Evolutionary conservation across 2,113 vertebrate species (phyloP).

Genomic region (Nycticorax nycticorax): DNA sequence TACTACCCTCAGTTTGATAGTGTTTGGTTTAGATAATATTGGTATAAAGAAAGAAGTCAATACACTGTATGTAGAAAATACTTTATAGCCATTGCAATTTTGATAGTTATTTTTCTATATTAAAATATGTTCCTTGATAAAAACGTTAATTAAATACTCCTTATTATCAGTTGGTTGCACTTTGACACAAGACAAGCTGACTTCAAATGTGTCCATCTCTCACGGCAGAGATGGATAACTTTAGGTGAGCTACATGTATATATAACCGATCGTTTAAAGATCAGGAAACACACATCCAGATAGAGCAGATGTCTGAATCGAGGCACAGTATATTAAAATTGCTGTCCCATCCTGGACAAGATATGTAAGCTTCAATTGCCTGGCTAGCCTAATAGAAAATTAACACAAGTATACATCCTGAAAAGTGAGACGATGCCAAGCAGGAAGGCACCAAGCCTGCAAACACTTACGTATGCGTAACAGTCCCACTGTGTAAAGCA

Average conservation of each 20-base stretch:
- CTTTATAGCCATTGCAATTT: conserved; percentile 41
- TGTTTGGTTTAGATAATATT: conserved; percentile 62
- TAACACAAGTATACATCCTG: not conserved
- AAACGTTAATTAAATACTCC: conserved; percentile 53
- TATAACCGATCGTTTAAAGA: conserved; percentile 25
- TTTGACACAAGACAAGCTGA: conserved; percentile 49
- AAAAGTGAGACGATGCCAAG: not conserved
- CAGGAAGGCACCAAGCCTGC: conserved; percentile 3
- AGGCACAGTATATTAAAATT: conserved; percentile 52
- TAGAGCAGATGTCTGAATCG: conserved; percentile 49
- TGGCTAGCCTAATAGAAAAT: not conserved
- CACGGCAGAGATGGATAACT: conserved; percentile 11
- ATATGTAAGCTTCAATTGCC: not conserved
- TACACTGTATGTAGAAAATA: conserved; percentile 64
- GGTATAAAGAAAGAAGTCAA: conserved; percentile 37
- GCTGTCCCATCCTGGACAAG: conserved; percentile 18
- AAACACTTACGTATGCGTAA: not conserved
- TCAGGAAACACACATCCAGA: conserved; percentile 24
- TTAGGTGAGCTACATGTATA: not conserved
- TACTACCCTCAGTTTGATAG: conserved; percentile 26
- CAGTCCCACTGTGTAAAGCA: not conserved
- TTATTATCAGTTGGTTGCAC: conserved; percentile 23
- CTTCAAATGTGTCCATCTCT: not conserved
- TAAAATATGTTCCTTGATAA: conserved; percentile 73
- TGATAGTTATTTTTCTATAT: conserved; percentile 56